phyloP scores from a whole-genome alignment of 2,888 invertebrate genomes.

The Tethea ocularis region DNA sequence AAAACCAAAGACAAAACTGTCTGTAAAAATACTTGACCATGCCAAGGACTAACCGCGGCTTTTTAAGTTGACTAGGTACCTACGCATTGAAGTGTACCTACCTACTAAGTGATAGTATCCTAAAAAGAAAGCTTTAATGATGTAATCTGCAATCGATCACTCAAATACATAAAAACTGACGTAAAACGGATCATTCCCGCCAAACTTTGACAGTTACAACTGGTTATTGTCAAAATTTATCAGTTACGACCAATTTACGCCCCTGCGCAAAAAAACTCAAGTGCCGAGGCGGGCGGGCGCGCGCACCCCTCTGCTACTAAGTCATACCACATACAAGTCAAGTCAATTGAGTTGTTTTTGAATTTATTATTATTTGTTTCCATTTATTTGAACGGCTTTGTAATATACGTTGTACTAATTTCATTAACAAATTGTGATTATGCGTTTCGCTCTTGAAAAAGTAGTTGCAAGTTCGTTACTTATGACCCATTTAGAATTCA shows the following conservation, averaged over 20 bases:
- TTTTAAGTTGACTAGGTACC: too few relatives aligned
- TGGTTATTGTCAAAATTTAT: conserved; percentile 81
- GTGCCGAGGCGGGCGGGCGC: conserved; percentile 55
- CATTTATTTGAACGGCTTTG: background rate
- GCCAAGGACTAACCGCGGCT: too few relatives aligned
- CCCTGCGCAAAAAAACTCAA: conserved; percentile 72
- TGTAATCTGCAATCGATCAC: conserved; percentile 57
- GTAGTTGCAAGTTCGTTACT: background rate
- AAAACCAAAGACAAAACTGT: too few relatives aligned
- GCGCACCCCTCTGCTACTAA: conserved; percentile 42
- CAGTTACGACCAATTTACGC: conserved; percentile 74
- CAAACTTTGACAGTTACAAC: conserved; percentile 70
- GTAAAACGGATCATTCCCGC: conserved; percentile 67
- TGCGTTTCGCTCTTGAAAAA: background rate
- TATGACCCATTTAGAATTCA: background rate
- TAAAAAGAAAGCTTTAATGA: too few relatives aligned
- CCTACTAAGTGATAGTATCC: too few relatives aligned
- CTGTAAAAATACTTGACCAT: too few relatives aligned
- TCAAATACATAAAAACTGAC: conserved; percentile 61
- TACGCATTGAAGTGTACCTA: too few relatives aligned
- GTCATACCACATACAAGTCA: conserved; percentile 36
- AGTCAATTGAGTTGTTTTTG: conserved; percentile 79
- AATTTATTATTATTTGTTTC: conserved; percentile 62
- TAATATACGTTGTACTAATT: background rate
- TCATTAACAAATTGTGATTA: background rate